Evolutionary conservation across 2,888 invertebrate genomes (phyloP), one percentile per base, ranked within the genome.

Genomic region (Cheiracanthium punctorium): DNA sequence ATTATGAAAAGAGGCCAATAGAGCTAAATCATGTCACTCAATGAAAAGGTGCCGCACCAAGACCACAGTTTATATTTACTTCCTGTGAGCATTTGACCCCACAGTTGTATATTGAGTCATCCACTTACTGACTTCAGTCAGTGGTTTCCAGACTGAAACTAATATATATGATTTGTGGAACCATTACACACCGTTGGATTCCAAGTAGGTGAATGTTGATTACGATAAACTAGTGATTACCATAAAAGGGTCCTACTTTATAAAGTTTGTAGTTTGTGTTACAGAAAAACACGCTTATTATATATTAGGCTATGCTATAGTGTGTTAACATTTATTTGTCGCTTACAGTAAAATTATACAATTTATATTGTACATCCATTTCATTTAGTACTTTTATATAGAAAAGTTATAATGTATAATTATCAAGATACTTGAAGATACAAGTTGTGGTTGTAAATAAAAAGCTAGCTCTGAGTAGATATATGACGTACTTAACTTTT

Each of bases 11-110:
- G 64, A 74, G 64, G 58, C 74, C 64, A 24, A 37, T 37, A 24
- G 24, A 64, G 28, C 64, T 33, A 74, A 67, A 67, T 48, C 65
- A 76, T 43, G 20, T 43, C 24, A 8, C 24, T 24, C 5, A n/a
- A 37, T 24, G 41, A 29, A 43, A 67, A 30, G 67, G 32, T 32
- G 67, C 32, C n/a, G 17, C n/a, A 33, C 71, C 71, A 64, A 70
- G 71, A 70, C 58, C 72, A 73, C 14, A 28, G 43, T 70, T 75
- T 71, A 82, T 29, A 30, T 58, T 43, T 14, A 48, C 77, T 84
- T 77, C 82, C 82, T 75, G 52, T 65, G 43, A 73, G 20, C 67
- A 84, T 84, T 37, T 84, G 82, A 73, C 82, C 82, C 64, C 29
- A 24, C 41, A 24, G 70, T 30, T 20, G 67, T 32, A 70, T 52